Evolutionary conservation across 2,888 invertebrate species (phyloP), one percentile per base, ranked within the genome.

Genomic region (Drosophila neotestacea): DNA sequence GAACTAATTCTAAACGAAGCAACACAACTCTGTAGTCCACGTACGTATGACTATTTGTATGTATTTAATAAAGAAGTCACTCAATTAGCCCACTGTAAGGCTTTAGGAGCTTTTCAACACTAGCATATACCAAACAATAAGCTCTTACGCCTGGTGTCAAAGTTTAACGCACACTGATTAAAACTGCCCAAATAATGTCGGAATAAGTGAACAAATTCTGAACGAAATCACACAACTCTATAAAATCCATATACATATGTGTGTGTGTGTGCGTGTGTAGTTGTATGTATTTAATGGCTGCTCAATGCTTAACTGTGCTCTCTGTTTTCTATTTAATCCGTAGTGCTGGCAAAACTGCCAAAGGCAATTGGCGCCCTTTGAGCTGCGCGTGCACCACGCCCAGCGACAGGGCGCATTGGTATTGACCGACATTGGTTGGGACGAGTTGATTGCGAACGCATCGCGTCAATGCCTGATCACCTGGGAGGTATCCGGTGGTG

Each of bases 401-500:
- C 84, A 92, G 50, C 92, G 91, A 30, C 92, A 92, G 75, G 92
- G 91, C 42, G 91, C 92, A 7, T 70, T 92, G 51, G 92, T 92
- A 1, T 81, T 92, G 41, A 92, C 92, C 32, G 92, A 92, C 83
- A 92, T 92, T 51, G 90, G 92, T 36, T 92, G 92, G 92, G 88
- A 90, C 16, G 91, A 92, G 56, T 34, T 75, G 63, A 85, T 85
- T 73, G 84, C 85, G 59, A 85, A 85, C 52, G 85, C 88, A 55
- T 85, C 85, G 50, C 81, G 88, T 32, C 92, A 92, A 73, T 92
- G 92, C 75, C 81, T 92, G 72, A 92, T 92, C 70, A 92, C 92
- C 58, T 92, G 92, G 92, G 92, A 92, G 78, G 92, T 92, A 34
- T 91, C 92, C 13, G 92, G 92, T 64, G 92, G 92, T 39, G 92